Evolutionary conservation across 1,140 invertebrate genomes (phyloP).

Genomic region (Adelges cooleyi): DNA sequence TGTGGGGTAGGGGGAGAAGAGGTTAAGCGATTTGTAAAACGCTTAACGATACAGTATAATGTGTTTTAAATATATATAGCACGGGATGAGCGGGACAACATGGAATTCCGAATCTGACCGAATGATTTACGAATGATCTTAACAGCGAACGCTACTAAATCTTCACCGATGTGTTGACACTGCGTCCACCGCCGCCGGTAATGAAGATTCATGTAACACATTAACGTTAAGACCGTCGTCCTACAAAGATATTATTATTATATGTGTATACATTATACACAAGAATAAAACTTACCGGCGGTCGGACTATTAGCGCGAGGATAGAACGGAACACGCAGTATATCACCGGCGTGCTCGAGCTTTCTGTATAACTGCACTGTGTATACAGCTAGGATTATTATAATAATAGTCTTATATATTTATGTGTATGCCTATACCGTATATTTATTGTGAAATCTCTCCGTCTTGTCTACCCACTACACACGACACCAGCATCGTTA

Average conservation of each 20-base stretch:
- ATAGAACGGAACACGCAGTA: constrained; percentile 3
- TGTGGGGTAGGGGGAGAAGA: too few species aligned
- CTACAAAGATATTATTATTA: not conserved
- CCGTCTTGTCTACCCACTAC: too few species aligned
- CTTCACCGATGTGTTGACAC: constrained; percentile 23
- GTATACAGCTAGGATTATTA: too few species aligned
- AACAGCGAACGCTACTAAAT: constrained; percentile 10
- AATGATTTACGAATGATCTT: constrained; percentile 23
- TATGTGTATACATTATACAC: too few species aligned
- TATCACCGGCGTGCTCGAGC: constrained; percentile 1
- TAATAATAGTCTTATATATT: too few species aligned
- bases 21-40: constrained; percentile 17
- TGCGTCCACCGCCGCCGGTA: constrained; percentile 14
- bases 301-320: constrained; percentile 16
- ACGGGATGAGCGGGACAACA: too few species aligned
- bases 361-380: not conserved
- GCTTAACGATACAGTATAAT: constrained; percentile 9
- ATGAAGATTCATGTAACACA: constrained; percentile 27
- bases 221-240: constrained; percentile 10
- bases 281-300: constrained; percentile 12
- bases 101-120: not conserved
- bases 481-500: too few species aligned
- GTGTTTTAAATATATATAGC: too few species aligned
- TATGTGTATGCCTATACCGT: too few species aligned
- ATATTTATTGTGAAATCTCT: too few species aligned